A percentile compares a stretch with the other conserved stretches of the same genome.
Evolutionary conservation across 2,113 vertebrate species (phyloP).

Genomic region (Cinclus cinclus): DNA sequence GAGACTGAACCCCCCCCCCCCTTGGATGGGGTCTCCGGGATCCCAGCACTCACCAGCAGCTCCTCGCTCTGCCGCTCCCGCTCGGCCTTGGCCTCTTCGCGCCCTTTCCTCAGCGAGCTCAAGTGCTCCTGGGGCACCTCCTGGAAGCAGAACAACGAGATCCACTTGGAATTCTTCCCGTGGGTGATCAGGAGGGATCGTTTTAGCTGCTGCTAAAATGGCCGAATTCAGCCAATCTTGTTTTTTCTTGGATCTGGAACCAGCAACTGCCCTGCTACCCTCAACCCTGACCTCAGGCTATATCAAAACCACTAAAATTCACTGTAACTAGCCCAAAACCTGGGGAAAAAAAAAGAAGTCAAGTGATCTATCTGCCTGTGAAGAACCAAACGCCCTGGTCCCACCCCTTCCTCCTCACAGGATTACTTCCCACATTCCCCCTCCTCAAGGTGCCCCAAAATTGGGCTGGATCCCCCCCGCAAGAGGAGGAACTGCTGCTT

Average conservation of each 20-base stretch:
- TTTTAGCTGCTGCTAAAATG: not conserved
- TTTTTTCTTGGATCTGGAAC: not conserved
- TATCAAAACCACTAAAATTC: accelerated
- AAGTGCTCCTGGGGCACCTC: conserved; percentile 53
- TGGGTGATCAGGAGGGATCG: accelerated
- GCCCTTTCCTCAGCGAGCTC: conserved; percentile 8
- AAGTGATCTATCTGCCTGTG: not conserved
- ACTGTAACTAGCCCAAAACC: not conserved
- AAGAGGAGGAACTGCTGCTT: not conserved
- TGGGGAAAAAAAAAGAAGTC: accelerated
- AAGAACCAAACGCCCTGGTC: not conserved
- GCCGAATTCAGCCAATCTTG: too few species aligned
- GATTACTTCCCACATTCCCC: not conserved
- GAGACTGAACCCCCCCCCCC: too few species aligned
- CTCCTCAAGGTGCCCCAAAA: not conserved
- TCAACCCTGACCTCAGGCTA: too few species aligned
- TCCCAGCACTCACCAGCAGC: not conserved
- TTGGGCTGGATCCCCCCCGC: accelerated
- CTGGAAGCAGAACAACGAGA: not conserved
- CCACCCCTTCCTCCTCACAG: not conserved
- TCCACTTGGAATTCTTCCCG: accelerated
- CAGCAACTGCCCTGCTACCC: not conserved
- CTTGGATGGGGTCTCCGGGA: accelerated
- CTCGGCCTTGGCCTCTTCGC: conserved; percentile 21
- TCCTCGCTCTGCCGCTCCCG: conserved; percentile 26